These are phyloP conservation scores for Zaprionus africanus DNA, from an alignment of 1,140 invertebrate genomes.

Conservation along the genomic window DNA sequence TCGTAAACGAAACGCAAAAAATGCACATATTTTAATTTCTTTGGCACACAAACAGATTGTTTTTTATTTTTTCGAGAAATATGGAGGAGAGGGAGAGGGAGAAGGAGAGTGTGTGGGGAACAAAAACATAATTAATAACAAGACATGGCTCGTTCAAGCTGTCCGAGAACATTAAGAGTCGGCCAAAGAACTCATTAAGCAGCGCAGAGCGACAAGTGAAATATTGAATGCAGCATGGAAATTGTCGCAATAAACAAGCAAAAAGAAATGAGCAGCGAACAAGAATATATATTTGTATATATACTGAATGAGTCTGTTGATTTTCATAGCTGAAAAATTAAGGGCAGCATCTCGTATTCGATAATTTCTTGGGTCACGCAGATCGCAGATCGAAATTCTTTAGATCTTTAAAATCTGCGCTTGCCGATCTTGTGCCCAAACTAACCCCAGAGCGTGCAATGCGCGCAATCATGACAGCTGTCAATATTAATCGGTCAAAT, in stretches of 20 bases:
- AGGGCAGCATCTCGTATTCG: constrained; percentile 56
- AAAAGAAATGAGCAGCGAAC: neutral
- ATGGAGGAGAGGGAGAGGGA: neutral
- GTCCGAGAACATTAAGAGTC: constrained; percentile 45
- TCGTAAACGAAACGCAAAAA: constrained; percentile 3
- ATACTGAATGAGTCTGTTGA: constrained; percentile 3
- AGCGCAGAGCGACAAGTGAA: constrained; percentile 40
- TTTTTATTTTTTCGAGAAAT: constrained; percentile 20
- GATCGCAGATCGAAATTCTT: constrained; percentile 26
- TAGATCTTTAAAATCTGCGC: constrained; percentile 40
- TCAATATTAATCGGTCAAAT: constrained; percentile 77
- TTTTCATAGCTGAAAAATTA: constrained; percentile 48
- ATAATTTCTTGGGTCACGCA: constrained; percentile 51
- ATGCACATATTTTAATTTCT: constrained; percentile 44
- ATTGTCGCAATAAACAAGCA: constrained; percentile 41
- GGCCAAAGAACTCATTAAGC: constrained; percentile 53
- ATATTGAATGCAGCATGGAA: constrained; percentile 53
- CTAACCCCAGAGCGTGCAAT: constrained; percentile 5
- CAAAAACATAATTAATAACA: constrained; percentile 35
- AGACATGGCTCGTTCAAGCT: constrained; percentile 39
- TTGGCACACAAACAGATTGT: constrained; percentile 7
- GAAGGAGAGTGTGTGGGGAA: neutral
- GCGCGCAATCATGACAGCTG: constrained; percentile 77
- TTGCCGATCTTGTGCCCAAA: constrained; percentile 40
- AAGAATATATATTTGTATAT: constrained; percentile 9